Evolutionary conservation across 2,797 vertebrate genomes (phyloP), one percentile per base, ranked within the genome.

Genomic region (Scarus forsteni): DNA sequence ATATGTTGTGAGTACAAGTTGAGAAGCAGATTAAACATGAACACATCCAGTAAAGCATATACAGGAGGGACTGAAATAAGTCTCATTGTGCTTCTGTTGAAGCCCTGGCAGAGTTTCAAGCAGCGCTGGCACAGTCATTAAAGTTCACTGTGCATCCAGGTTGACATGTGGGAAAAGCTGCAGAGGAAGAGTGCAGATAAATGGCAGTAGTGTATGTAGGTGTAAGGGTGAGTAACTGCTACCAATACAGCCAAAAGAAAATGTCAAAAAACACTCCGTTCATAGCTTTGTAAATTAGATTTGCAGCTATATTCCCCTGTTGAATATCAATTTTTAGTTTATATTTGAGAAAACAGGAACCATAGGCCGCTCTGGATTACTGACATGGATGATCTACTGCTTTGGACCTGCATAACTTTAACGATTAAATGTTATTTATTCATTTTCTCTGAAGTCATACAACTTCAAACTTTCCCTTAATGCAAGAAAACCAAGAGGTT

Each of bases 101-200:
- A 63, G 75, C 57, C 16, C 60, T 80, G 76, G 81, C 79, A 14
- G 1, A 3, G 60, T 52, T 66, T 71, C 75, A 73, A 66, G 58
- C 63, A 57, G 44, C 43, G 16, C 52, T 56, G 73, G 62, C 68
- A 65, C 16, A 13, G 59, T 57, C 49, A 71, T 58, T 69, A 65
- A 57, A 62, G 60, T 75, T 45, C 42, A 64, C 46, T 19, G 61
- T 55, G 56, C 46, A 74, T 76, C 42, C 40, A 15, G 57, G 75
- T 54, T 76, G 51, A 73, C 54, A 42, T 54, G 53, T 10, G 43
- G 70, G 19, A 60, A 55, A 66, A 60, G 70, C 72, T 83, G 75
- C 72, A 73, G 64, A 65, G 65, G 50, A 74, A 15, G 59, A 52
- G 53, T 63, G 51, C 46, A 13, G 52, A 43, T 36, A 71, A 42